A percentile compares a stretch with the other conserved stretches of the same genome.
Conservation (phyloP, 2,888 invertebrate species). For the Tridacna gigas region DNA sequence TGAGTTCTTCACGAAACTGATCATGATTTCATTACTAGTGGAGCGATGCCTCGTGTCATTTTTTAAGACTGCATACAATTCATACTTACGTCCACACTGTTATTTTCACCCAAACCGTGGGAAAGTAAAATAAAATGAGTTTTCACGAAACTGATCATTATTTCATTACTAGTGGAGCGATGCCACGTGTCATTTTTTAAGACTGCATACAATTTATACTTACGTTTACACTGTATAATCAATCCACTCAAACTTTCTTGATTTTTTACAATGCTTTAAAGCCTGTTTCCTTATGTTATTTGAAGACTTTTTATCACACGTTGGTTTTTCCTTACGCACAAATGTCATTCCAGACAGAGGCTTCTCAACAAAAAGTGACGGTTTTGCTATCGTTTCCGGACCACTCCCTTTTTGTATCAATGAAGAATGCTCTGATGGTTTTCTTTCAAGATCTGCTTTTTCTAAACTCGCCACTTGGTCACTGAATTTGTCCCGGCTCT, state of each 20-base stretch:
- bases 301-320: neutral
- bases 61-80: no score
- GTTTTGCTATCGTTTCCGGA: slow-evolving; percentile 12
- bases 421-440: neutral
- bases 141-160: neutral
- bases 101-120: neutral
- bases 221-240: slow-evolving; percentile 12
- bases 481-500: neutral
- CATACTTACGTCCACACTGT: no score
- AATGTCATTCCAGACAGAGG: slow-evolving; percentile 45
- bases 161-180: no score
- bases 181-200: no score
- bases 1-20: neutral
- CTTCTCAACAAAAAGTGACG: slow-evolving; percentile 41
- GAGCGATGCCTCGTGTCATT: no score
- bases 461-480: neutral
- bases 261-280: slow-evolving; percentile 15
- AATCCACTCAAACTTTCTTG: slow-evolving; percentile 10
- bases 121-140: neutral
- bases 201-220: no score
- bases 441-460: neutral
- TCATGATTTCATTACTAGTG: no score
- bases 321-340: neutral
- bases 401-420: neutral
- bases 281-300: neutral